Percentiles rank a stretch among this genome's conserved stretches.
Evolutionary conservation across 2,888 invertebrate genomes (phyloP).

Genomic region (Coecobrya sp.): DNA sequence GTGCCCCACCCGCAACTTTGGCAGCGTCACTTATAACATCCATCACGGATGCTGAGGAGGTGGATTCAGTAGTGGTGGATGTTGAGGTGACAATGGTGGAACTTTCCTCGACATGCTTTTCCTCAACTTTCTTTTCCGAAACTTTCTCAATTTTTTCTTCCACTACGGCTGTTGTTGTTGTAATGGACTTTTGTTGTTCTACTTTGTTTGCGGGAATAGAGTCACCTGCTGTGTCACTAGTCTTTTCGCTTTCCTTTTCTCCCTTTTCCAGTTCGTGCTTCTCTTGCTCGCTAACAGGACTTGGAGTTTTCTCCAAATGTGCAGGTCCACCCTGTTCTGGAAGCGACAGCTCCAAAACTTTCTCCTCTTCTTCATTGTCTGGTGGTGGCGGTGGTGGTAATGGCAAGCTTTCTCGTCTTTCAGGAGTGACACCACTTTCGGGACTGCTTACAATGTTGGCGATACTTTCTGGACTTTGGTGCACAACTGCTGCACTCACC

Average conservation of each 20-base stretch:
- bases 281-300: conserved; percentile 66
- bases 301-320: conserved; percentile 56
- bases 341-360: conserved; percentile 49
- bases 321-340: conserved; percentile 38
- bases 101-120: neutral
- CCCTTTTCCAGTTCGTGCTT: conserved; percentile 68
- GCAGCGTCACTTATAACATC: conserved; percentile 63
- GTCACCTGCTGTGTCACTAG: conserved; percentile 61
- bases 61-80: conserved; percentile 2
- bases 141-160: conserved; percentile 32
- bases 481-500: conserved; percentile 84
- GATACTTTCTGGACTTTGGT: conserved; percentile 84
- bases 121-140: conserved; percentile 8
- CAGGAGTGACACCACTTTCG: conserved; percentile 65
- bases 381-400: conserved; percentile 3
- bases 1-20: conserved; percentile 66
- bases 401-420: conserved; percentile 51
- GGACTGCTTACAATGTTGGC: conserved; percentile 78
- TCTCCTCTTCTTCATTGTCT: neutral
- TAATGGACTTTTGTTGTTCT: conserved; percentile 58
- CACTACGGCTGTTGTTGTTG: neutral
- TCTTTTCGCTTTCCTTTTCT: conserved; percentile 71
- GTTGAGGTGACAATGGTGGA: neutral
- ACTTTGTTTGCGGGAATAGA: conserved; percentile 20
- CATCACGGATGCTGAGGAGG: conserved; percentile 31